Evolutionary conservation across 2,797 vertebrate species (phyloP).

Genomic region (Balearica regulorum): DNA sequence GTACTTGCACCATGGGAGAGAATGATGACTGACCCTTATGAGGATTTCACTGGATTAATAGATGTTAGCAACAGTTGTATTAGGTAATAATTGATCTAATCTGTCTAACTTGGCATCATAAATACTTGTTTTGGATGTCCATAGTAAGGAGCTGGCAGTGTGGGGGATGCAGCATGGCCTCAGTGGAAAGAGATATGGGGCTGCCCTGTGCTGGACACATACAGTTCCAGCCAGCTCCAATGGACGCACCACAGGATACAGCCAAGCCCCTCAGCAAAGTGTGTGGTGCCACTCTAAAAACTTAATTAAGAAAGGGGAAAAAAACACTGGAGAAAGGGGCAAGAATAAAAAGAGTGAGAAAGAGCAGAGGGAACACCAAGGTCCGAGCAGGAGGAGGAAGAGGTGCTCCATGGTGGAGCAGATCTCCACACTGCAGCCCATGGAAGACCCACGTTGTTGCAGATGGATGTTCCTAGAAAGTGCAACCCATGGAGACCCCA

Average conservation of each 20-base stretch:
- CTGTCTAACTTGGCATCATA: neutral
- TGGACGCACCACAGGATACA: rapidly evolving
- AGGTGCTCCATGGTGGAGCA: neutral
- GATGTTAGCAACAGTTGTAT: neutral
- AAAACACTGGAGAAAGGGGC: neutral
- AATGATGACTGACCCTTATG: neutral
- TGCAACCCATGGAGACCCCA: neutral
- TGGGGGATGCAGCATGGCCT: neutral
- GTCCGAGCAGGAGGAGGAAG: neutral
- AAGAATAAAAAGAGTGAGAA: neutral
- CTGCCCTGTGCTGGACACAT: neutral
- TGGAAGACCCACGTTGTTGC: rapidly evolving
- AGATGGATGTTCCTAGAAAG: neutral
- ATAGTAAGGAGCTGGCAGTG: neutral
- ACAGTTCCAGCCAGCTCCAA: neutral
- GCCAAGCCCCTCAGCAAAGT: neutral
- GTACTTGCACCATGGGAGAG: neutral
- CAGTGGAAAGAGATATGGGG: neutral
- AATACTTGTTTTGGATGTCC: neutral
- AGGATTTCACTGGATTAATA: neutral
- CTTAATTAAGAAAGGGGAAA: neutral
- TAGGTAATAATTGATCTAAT: neutral
- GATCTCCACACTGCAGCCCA: neutral
- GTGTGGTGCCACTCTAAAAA: neutral
- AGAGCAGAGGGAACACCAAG: neutral